phyloP scores from a whole-genome alignment of 2,888 invertebrate species.

The Adela reaumurella region DNA sequence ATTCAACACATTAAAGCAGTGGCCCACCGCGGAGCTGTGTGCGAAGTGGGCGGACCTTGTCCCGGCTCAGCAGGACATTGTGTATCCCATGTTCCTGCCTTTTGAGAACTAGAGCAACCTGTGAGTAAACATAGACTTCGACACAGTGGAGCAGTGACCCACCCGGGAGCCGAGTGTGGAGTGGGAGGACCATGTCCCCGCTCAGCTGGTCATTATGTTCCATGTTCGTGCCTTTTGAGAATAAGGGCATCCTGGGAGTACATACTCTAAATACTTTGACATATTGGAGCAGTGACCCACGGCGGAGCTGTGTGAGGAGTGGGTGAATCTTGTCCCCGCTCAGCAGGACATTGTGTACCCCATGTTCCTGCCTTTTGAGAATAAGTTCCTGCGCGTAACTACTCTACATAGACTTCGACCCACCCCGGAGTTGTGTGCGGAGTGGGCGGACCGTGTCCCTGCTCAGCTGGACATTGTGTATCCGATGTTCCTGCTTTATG shows the following conservation, averaged over 20 bases:
- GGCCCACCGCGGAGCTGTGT: slow-evolving; percentile 54
- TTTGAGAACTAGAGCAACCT: slow-evolving; percentile 76
- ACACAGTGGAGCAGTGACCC: slow-evolving; percentile 53
- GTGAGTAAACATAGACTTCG: slow-evolving; percentile 64
- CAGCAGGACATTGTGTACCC: slow-evolving; percentile 57
- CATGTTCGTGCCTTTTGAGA: slow-evolving; percentile 70
- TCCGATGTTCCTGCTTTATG: slow-evolving; percentile 68
- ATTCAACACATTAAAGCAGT: slow-evolving; percentile 49
- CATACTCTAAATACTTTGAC: slow-evolving; percentile 49
- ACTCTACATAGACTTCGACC: slow-evolving; percentile 62
- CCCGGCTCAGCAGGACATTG: slow-evolving; percentile 41
- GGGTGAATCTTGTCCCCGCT: slow-evolving; percentile 31
- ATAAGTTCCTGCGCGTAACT: slow-evolving; percentile 67
- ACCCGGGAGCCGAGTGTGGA: slow-evolving; percentile 43
- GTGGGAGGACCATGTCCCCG: slow-evolving; percentile 31
- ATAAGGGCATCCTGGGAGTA: slow-evolving; percentile 71
- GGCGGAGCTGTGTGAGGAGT: slow-evolving; percentile 40
- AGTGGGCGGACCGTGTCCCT: slow-evolving; percentile 31
- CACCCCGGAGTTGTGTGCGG: slow-evolving; percentile 41
- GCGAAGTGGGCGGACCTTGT: slow-evolving; percentile 30
- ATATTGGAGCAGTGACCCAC: slow-evolving; percentile 52
- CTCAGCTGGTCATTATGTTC: slow-evolving; percentile 55
- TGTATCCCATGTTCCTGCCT: slow-evolving; percentile 67
- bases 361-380: slow-evolving; percentile 70
- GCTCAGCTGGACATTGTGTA: slow-evolving; percentile 52